Evolutionary conservation across 2,888 invertebrate species (phyloP).

Genomic region (Andrena praecox): DNA sequence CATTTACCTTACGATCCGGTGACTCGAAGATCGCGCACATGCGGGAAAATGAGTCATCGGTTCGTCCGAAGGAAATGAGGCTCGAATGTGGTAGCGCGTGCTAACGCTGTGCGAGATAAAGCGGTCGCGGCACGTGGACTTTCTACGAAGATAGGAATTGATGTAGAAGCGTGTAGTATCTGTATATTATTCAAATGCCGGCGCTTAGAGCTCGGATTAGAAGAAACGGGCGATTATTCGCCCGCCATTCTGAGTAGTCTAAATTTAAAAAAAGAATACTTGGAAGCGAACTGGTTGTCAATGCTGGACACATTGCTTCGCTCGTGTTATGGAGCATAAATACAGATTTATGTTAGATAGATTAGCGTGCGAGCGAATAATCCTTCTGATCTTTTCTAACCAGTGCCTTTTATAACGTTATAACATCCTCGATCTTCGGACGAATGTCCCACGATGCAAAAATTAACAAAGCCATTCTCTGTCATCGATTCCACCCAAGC

Average conservation of each 20-base stretch:
- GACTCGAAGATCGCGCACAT: constrained; percentile 6
- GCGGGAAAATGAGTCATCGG: constrained; percentile 45
- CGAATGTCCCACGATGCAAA: no score
- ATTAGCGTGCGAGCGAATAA: neutral
- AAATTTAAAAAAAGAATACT: neutral
- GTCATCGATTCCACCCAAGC: no score
- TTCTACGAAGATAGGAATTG: constrained; percentile 26
- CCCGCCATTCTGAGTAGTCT: constrained; percentile 19
- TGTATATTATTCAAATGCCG: constrained; percentile 41
- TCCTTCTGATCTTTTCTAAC: neutral
- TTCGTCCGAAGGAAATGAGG: constrained; percentile 36
- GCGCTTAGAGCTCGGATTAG: constrained; percentile 40
- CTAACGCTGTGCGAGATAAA: constrained; percentile 11
- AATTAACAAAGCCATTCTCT: neutral
- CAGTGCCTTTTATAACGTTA: no score
- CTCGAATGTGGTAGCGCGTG: constrained; percentile 20
- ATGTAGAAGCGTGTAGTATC: constrained; percentile 2
- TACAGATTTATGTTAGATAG: neutral
- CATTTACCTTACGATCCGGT: constrained; percentile 7
- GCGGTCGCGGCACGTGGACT: constrained; percentile 25
- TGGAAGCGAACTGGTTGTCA: neutral
- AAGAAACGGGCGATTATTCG: constrained; percentile 40
- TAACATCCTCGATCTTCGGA: no score
- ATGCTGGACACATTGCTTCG: no score
- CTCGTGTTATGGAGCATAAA: neutral